Evolutionary conservation across 2,113 vertebrate genomes (phyloP).

Genomic region (Tragelaphus scriptus): DNA sequence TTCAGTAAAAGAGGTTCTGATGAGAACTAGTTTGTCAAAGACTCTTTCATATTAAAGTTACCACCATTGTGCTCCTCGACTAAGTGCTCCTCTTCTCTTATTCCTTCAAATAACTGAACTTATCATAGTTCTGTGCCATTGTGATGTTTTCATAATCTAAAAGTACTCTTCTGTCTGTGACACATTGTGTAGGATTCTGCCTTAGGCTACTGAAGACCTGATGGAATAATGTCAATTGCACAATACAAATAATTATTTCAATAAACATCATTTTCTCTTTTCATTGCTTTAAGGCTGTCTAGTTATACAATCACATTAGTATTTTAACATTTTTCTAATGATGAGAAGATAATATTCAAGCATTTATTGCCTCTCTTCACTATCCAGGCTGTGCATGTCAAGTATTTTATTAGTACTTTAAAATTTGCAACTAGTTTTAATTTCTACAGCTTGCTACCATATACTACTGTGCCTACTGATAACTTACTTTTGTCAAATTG

Average conservation of each 20-base stretch:
- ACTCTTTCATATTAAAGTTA: background rate
- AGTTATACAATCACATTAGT: background rate
- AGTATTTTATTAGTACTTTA: background rate
- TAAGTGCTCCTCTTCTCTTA: background rate
- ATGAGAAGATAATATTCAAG: background rate
- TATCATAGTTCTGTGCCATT: conserved; percentile 21
- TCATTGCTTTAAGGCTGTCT: background rate
- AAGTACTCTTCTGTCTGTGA: conserved; percentile 32
- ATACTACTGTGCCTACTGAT: background rate
- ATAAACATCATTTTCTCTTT: conserved; percentile 34
- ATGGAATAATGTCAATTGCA: conserved; percentile 37
- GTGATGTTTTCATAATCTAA: background rate
- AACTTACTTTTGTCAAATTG: background rate
- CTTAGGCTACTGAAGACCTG: conserved; percentile 1
- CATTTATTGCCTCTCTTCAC: background rate
- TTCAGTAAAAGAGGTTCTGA: background rate
- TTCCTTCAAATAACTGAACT: background rate
- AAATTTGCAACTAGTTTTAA: background rate
- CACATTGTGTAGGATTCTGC: background rate
- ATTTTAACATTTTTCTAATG: background rate
- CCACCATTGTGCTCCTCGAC: background rate
- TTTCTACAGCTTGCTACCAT: background rate
- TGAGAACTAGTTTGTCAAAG: background rate
- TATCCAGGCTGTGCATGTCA: background rate
- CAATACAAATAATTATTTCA: conserved; percentile 31